Conservation (phyloP, 2,113 vertebrate species). For the Phyllostomus hastatus region DNA sequence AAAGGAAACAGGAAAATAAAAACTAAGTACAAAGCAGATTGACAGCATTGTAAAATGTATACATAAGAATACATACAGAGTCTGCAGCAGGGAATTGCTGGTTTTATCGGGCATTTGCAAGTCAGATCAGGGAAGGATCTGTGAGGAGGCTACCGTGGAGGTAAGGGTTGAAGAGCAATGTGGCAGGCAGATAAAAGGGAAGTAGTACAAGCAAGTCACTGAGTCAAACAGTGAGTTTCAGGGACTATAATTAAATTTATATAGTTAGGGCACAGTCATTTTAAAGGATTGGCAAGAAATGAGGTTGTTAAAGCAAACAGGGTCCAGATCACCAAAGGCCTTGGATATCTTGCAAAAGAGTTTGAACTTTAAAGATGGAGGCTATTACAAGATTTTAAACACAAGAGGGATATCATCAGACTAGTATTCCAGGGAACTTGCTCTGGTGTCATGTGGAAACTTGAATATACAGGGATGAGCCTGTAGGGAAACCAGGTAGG, state of each 20-base stretch:
- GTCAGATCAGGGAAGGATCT: not conserved
- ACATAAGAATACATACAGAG: not conserved
- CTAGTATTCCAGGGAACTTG: not conserved
- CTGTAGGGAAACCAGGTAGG: not conserved
- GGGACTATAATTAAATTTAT: not conserved
- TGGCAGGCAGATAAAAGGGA: not conserved
- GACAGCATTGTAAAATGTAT: not conserved
- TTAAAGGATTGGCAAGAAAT: not conserved
- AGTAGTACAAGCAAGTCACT: not conserved
- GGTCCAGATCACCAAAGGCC: not conserved
- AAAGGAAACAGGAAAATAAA: constrained; percentile 2
- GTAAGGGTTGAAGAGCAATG: not conserved
- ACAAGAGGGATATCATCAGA: not conserved
- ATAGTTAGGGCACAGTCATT: not conserved
- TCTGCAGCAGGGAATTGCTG: not conserved
- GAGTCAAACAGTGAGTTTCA: not conserved
- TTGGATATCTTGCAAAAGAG: not conserved
- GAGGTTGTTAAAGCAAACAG: not conserved
- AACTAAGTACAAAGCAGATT: not conserved
- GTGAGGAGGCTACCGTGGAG: not conserved
- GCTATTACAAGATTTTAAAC: not conserved
- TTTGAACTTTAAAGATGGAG: not conserved
- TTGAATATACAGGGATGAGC: not conserved
- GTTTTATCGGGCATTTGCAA: not conserved
- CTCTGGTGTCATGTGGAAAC: not conserved